A percentile compares a stretch with the other conserved stretches of the same genome.
Conservation (phyloP, 2,888 invertebrate species). For the Eristalis arbustorum region DNA sequence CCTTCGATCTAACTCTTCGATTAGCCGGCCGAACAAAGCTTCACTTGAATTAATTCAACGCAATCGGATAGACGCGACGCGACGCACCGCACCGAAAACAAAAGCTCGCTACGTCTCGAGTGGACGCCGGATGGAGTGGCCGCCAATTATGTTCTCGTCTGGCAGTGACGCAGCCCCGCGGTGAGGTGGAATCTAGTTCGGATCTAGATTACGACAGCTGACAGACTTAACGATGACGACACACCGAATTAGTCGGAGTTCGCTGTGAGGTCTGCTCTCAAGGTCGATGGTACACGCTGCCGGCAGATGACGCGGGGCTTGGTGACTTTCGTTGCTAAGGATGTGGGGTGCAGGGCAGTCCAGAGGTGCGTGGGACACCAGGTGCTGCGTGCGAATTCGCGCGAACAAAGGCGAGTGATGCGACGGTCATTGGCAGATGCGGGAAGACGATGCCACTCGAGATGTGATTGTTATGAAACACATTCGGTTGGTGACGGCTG, state of each 20-base stretch:
- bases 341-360: neutral
- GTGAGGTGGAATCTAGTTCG: neutral
- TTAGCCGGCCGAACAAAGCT: neutral
- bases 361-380: neutral
- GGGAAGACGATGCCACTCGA: neutral
- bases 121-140: neutral
- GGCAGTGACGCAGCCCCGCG: neutral
- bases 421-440: neutral
- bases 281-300: neutral
- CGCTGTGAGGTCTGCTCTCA: neutral
- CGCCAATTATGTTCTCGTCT: conserved; percentile 19
- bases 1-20: neutral
- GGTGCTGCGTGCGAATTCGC: neutral
- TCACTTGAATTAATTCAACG: conserved; percentile 17
- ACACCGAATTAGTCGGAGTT: neutral
- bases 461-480: neutral
- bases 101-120: conserved; percentile 17
- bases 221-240: neutral
- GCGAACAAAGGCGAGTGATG: neutral
- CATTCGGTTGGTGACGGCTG: neutral
- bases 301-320: neutral
- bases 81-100: no score
- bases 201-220: neutral
- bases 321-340: neutral
- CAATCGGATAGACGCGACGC: conserved; percentile 2